These are phyloP conservation scores for Leptinotarsa texana DNA, from an alignment of 1,140 invertebrate genomes.

Conservation along the genomic window DNA sequence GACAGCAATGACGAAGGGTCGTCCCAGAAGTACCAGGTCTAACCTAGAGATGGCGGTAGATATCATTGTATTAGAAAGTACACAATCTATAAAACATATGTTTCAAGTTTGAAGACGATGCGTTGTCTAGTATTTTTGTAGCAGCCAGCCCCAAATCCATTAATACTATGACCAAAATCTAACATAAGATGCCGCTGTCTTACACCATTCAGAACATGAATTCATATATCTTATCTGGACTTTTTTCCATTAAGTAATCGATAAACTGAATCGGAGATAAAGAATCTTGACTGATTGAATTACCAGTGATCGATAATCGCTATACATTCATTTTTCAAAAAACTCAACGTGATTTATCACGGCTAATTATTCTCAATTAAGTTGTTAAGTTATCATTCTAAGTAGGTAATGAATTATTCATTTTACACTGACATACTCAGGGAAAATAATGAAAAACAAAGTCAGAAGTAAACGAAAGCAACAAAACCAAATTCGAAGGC, in stretches of 20 bases:
- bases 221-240: no score
- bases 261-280: slow-evolving; percentile 10
- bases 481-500: slow-evolving; percentile 24
- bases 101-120: no score
- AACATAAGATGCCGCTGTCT: no score
- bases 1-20: no score
- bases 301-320: not conserved
- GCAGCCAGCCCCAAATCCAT: no score
- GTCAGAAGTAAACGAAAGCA: slow-evolving; percentile 25
- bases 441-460: slow-evolving; percentile 28
- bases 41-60: no score
- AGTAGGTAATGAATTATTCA: slow-evolving; percentile 17
- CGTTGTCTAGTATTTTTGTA: no score
- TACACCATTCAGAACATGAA: no score
- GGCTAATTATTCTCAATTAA: slow-evolving; percentile 22
- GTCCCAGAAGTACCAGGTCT: no score
- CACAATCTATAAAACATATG: no score
- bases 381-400: slow-evolving; percentile 18
- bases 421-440: slow-evolving; percentile 9
- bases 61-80: no score
- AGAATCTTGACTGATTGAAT: slow-evolving; percentile 3
- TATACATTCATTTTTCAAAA: slow-evolving; percentile 10
- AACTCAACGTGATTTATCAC: not conserved
- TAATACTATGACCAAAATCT: no score
- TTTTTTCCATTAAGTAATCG: not conserved